phyloP scores from a whole-genome alignment of 2,797 vertebrate genomes.

The Peromyscus attwateri region DNA sequence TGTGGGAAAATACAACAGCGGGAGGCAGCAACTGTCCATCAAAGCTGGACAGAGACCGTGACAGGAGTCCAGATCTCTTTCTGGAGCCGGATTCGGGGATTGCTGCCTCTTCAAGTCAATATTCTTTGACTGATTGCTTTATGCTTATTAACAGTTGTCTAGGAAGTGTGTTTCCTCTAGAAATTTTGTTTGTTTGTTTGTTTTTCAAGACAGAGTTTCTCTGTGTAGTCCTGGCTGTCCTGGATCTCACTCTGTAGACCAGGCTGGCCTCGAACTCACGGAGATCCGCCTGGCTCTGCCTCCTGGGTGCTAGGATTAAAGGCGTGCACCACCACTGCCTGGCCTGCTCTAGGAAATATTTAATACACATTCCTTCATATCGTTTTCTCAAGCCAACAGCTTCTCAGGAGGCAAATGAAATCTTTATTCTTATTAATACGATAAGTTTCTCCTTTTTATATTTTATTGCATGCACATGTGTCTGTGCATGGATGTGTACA shows the following conservation, averaged over 20 bases:
- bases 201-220: too few species aligned
- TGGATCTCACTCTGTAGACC: too few species aligned
- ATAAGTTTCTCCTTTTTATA: background rate
- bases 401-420: constrained; percentile 40
- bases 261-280: too few species aligned
- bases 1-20: constrained; percentile 79
- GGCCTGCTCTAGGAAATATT: background rate
- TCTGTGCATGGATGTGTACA: background rate
- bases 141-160: constrained; percentile 1
- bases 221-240: too few species aligned
- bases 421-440: constrained; percentile 41
- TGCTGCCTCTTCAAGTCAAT: background rate
- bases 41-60: background rate
- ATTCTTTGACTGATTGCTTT: constrained; percentile 4
- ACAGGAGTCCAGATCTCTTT: background rate
- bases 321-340: too few species aligned
- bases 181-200: too few species aligned
- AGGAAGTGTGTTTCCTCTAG: background rate
- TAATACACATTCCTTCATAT: constrained; percentile 6
- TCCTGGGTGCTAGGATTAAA: too few species aligned
- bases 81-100: background rate
- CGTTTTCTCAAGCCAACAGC: constrained; percentile 45
- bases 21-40: background rate
- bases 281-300: too few species aligned
- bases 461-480: background rate